phyloP scores from a whole-genome alignment of 2,797 vertebrate species.

The Lepus townsendii region DNA sequence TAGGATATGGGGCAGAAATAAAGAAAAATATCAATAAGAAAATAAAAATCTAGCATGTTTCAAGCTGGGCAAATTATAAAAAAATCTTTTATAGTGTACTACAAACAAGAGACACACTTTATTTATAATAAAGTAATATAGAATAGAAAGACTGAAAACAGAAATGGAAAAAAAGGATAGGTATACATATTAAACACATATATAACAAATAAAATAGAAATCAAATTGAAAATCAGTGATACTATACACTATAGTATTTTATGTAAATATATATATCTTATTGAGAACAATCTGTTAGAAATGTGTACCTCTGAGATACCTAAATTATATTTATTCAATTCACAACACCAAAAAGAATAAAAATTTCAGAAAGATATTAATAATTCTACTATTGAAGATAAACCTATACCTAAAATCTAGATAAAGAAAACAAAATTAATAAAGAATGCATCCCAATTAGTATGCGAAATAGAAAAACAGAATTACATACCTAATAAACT shows the following conservation, averaged over 20 bases:
- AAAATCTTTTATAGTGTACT: neutral
- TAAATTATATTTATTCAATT: constrained; percentile 23
- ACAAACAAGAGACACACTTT: neutral
- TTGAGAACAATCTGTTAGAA: constrained; percentile 5
- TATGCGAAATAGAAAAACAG: constrained; percentile 10
- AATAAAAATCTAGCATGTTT: neutral
- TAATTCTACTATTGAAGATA: neutral
- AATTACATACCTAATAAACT: neutral
- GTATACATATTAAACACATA: neutral
- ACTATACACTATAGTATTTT: neutral
- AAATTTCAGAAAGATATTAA: constrained; percentile 19
- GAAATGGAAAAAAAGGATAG: neutral
- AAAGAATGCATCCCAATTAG: constrained; percentile 26
- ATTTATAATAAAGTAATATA: constrained; percentile 31
- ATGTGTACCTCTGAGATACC: neutral
- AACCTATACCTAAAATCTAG: constrained; percentile 36
- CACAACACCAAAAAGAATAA: neutral
- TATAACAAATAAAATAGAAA: constrained; percentile 17
- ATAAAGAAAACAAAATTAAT: constrained; percentile 39
- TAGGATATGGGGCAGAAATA: neutral
- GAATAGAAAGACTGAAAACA: constrained; percentile 34
- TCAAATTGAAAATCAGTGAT: constrained; percentile 31
- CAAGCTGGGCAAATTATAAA: constrained; percentile 43
- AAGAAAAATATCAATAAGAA: neutral
- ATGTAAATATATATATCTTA: neutral